Base-by-base conservation (phyloP, 2,888 invertebrate genomes). In the Lithophane socia region DNA sequence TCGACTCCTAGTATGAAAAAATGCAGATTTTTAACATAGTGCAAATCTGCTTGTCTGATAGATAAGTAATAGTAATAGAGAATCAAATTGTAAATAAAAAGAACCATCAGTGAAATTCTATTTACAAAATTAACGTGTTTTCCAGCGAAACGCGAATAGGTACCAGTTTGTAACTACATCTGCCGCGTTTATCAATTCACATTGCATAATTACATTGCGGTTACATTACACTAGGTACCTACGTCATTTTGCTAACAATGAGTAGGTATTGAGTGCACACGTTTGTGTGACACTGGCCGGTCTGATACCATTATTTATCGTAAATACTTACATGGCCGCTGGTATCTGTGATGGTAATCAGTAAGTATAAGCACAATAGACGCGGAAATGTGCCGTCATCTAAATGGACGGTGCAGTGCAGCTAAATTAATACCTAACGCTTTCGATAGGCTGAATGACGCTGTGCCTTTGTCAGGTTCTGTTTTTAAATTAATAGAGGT, bases 351-450 rank as follows among this genome's bases (percentile, higher is more conserved):
- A 79, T 79, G 79, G 72, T 85, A 68, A 83, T 81, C 77, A 75
- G 83, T 42, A 73, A 61, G 71, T 82, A 67, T 72, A 58, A 24
- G 73, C 80, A 79, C 85, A 76, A 77, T 78, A 61, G 77, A 77
- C 42, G 71, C 79, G 89, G 87, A 88, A 87, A 84, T 70, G 73
- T 72, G 66, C 64, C 69, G 72, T 82, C 81, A 84, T 82, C 75
- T 79, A 85, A 77, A 83, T 79, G 78, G 64, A 61, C 65, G 68
- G 60, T 83, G 87, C 81, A 78, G 29, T 86, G 86, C 78, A 81
- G 79, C 74, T 77, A 67, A 82, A 87, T 79, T 85, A 87, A 81
- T 79, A 72, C 64, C 24, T 79, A 72, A 61, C 24, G 71, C 75
- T 82, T 82, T 75, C 65, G 73, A 78, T 75, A 64, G 69, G 66